Conservation (phyloP, 2,888 invertebrate species). For the Andrena hattorfiana region DNA sequence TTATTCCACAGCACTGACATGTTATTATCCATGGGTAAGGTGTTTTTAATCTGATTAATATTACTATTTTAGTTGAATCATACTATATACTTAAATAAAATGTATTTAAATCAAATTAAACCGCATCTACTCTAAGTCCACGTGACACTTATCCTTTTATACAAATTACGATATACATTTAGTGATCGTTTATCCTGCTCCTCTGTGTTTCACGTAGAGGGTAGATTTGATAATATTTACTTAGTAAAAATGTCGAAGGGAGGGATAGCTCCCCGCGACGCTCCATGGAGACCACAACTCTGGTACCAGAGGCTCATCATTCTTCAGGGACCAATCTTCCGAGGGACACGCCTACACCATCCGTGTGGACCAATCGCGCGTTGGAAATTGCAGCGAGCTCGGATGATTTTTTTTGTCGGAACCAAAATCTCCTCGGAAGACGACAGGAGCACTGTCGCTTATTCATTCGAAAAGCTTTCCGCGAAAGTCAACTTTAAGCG, state of each 20-base stretch:
- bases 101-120: not conserved
- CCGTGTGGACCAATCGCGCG: constrained; percentile 75
- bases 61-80: no score
- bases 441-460: constrained; percentile 54
- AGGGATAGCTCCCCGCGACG: constrained; percentile 3
- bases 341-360: constrained; percentile 77
- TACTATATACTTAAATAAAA: no score
- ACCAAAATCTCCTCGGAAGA: constrained; percentile 66
- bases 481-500: constrained; percentile 25
- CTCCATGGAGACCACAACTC: constrained; percentile 36
- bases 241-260: not conserved
- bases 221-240: constrained; percentile 33
- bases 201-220: not conserved
- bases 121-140: not conserved
- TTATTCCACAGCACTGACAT: no score
- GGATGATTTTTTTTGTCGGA: constrained; percentile 68
- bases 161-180: not conserved
- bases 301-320: constrained; percentile 74
- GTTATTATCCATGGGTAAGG: no score
- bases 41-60: no score
- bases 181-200: not conserved
- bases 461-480: constrained; percentile 63
- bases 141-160: not conserved
- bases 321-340: constrained; percentile 72
- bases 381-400: constrained; percentile 50